Conservation (phyloP, 2,113 vertebrate species). For the Ahaetulla prasina region DNA sequence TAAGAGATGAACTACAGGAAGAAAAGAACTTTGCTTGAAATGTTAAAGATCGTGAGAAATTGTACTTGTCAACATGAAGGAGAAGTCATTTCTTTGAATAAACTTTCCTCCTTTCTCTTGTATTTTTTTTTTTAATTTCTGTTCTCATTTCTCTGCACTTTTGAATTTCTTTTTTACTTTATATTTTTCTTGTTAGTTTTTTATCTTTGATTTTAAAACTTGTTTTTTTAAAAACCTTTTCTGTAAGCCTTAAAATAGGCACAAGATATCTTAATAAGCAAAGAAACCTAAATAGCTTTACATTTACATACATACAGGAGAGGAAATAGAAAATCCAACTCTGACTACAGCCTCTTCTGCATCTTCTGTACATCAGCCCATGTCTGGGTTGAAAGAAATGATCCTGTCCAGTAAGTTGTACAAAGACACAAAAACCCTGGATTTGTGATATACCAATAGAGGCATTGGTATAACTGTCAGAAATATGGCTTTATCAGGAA, state of each 20-base stretch:
- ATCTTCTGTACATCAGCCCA: neutral
- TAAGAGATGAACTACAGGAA: neutral
- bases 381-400: neutral
- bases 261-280: neutral
- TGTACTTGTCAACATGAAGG: neutral
- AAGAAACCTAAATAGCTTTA: neutral
- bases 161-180: neutral
- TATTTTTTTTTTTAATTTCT: neutral
- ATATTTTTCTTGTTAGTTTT: neutral
- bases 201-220: neutral
- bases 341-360: neutral
- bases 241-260: neutral
- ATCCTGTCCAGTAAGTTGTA: neutral
- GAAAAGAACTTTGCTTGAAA: neutral
- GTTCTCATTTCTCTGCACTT: neutral
- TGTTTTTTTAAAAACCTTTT: neutral
- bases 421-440: neutral
- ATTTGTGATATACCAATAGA: neutral
- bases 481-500: neutral
- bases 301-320: neutral
- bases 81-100: neutral
- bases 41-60: neutral
- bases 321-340: neutral
- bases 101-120: neutral
- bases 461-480: too few species aligned